Conservation (phyloP, 1,140 invertebrate genomes). For the Macrobrachium rosenbergii region DNA sequence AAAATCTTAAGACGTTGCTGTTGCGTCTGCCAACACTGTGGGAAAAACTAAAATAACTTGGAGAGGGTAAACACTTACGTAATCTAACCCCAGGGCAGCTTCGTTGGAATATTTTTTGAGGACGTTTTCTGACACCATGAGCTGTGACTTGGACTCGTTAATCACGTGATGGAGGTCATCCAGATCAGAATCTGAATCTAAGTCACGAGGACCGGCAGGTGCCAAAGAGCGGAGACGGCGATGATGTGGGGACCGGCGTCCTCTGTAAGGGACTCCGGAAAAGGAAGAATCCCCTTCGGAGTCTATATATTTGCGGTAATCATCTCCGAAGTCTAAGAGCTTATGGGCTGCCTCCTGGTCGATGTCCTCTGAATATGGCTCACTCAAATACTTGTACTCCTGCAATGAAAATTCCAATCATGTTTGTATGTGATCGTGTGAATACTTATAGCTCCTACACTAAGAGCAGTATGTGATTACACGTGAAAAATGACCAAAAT, state of each 20-base stretch:
- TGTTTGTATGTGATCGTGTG: neutral
- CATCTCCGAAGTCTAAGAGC: constrained; percentile 89
- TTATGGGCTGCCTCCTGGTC: constrained; percentile 86
- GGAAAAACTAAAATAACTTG: too few species aligned
- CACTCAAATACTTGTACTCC: constrained; percentile 91
- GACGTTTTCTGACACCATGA: constrained; percentile 74
- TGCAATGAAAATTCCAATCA: neutral
- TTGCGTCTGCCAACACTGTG: too few species aligned
- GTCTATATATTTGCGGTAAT: constrained; percentile 89
- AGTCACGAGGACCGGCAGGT: constrained; percentile 62
- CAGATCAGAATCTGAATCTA: constrained; percentile 78
- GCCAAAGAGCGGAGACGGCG: constrained; percentile 56
- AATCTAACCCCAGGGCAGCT: constrained; percentile 71
- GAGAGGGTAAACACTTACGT: constrained; percentile 70
- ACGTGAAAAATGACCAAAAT: too few species aligned
- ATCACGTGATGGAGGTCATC: constrained; percentile 76
- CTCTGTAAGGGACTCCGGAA: constrained; percentile 54
- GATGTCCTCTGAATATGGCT: constrained; percentile 87
- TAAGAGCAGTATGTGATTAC: too few species aligned
- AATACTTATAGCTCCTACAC: neutral
- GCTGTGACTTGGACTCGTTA: constrained; percentile 73
- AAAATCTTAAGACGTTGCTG: too few species aligned
- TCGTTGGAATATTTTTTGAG: constrained; percentile 72
- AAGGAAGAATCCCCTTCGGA: constrained; percentile 66
- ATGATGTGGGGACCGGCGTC: constrained; percentile 57